These are phyloP conservation scores for Mungos mungo DNA, from an alignment of 2,113 vertebrate species.

Conservation along the genomic window DNA sequence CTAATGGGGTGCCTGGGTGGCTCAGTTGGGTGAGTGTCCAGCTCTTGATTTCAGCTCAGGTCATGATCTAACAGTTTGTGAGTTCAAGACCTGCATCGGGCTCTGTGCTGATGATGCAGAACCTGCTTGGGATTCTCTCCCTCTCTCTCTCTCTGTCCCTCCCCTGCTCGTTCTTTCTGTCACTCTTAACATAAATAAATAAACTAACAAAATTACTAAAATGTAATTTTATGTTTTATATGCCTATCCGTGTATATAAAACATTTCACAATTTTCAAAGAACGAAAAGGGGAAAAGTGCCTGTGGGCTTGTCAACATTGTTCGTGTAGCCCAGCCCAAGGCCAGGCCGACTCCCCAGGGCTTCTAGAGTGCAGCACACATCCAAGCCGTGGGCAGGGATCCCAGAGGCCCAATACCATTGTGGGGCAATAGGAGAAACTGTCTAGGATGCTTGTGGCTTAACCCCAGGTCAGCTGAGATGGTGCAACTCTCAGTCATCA, in stretches of 20 bases:
- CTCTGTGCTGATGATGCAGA: too few relatives aligned
- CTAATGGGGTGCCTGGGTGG: too few relatives aligned
- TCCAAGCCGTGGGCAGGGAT: not conserved
- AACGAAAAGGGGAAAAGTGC: not conserved
- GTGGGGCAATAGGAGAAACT: not conserved
- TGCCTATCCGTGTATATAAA: not conserved
- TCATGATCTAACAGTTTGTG: too few relatives aligned
- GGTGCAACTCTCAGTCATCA: not conserved
- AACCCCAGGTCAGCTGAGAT: not conserved
- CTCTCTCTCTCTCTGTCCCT: too few relatives aligned
- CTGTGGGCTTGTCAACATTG: not conserved
- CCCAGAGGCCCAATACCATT: not conserved
- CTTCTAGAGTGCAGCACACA: not conserved
- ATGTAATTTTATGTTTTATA: not conserved
- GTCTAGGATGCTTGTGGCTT: constrained; percentile 48
- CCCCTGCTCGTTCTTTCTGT: too few relatives aligned
- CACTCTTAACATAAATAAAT: too few relatives aligned
- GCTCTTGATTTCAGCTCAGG: too few relatives aligned
- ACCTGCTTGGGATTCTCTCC: too few relatives aligned
- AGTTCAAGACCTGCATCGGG: too few relatives aligned
- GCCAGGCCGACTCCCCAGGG: not conserved
- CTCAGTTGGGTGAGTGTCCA: too few relatives aligned
- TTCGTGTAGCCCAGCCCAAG: not conserved
- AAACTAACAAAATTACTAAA: not conserved
- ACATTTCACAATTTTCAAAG: not conserved